Conservation (phyloP, 2,797 vertebrate species). For the Menidia menidia region DNA sequence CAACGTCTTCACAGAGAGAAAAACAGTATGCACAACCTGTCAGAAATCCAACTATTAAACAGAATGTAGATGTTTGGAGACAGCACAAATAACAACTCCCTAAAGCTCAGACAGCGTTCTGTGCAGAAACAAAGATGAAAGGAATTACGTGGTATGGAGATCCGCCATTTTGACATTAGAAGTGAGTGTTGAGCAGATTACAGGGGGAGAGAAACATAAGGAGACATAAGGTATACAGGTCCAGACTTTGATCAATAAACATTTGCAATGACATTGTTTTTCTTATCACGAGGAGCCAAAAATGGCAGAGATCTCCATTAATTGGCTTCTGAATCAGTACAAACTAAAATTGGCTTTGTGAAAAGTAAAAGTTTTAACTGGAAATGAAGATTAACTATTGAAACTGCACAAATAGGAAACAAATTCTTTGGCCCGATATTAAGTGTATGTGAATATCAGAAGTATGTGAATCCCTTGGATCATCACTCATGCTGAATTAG, state of each 20-base stretch:
- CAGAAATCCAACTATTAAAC: constrained; percentile 16
- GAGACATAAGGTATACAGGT: constrained; percentile 17
- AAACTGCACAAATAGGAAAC: not conserved
- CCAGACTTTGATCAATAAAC: constrained; percentile 43
- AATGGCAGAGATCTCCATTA: not conserved
- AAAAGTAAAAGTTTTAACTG: not conserved
- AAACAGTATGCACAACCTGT: not conserved
- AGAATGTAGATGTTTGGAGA: constrained; percentile 24
- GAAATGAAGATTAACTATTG: not conserved
- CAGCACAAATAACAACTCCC: constrained; percentile 4
- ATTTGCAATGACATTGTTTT: constrained; percentile 41
- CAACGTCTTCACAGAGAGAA: not conserved
- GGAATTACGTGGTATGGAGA: constrained; percentile 13
- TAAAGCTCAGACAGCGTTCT: constrained; percentile 60
- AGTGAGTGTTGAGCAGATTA: constrained; percentile 29
- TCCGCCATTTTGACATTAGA: not conserved
- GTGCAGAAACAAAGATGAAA: constrained; percentile 38
- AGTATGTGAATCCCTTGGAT: not conserved
- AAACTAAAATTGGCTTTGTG: not conserved
- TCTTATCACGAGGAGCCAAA: not conserved
- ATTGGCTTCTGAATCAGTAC: not conserved
- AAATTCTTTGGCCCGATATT: not conserved
- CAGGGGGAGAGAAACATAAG: constrained; percentile 53
- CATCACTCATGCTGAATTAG: not conserved
- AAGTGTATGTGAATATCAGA: not conserved